Base-by-base conservation (phyloP, 2,797 vertebrate species). In the Tapirus indicus region DNA sequence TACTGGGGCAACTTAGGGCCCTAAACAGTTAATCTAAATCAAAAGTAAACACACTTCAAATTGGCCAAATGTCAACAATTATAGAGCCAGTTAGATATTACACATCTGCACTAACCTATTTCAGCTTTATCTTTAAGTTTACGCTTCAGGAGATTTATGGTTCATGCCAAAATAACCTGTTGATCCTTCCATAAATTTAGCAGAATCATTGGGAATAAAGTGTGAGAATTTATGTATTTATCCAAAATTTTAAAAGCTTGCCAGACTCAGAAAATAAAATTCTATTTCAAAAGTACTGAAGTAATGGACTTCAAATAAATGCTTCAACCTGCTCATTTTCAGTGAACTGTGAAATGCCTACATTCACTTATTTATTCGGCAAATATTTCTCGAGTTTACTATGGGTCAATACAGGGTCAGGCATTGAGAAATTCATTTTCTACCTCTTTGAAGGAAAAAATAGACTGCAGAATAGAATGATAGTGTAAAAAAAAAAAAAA, bases 391-490 rank as follows among this genome's bases (percentile, higher is more conserved):
- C 49, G 74, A 74, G 29, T 87, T 84, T 85, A 90, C 78, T 41
- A 13, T 29, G 49, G 41, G 41, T 90, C 3, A 0, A 85, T 94
- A 78, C 11, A 74, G 38, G 64, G 38, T 17, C 77, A 96, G 38
- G 23, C 44, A 92, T 58, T 47, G 38, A 85, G 44, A 96, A 94
- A 97, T 94, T 86, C 7, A 92, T 97, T 95, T 96, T 95, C 91
- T 4, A 85, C 17, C 41, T 64, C 71, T 96, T 77, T 56, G 47
- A 96, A 89, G 18, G 47, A 54, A 94, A 90, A 86, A 94, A 49
- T 23, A 47, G n/a, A 4, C 78, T 74, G 44, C 38, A 94, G 41
- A 94, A 97, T 87, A 97, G 95, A 98, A 98, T 96, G 89, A 96
- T 60, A 97, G 41, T 98, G 52, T 68, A 89, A 96, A 90, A 95